Base-by-base conservation (phyloP, 1,140 invertebrate genomes). In the Aphelenchoides avenae region DNA sequence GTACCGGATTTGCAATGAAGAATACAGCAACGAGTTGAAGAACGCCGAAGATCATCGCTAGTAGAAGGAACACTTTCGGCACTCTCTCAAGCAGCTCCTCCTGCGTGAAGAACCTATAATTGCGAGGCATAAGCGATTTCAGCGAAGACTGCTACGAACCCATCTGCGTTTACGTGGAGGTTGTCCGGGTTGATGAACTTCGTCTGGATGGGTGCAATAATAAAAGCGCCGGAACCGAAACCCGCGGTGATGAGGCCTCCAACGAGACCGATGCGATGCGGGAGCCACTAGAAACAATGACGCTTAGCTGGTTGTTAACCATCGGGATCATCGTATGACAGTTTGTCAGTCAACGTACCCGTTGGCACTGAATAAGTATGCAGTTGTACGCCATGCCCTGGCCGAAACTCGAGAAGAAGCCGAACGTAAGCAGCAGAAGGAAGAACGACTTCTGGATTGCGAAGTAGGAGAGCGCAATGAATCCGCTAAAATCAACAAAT, bases 41-140 rank as follows among this genome's bases (percentile, higher is more conserved):
- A 20, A 61, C 30, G 2, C 46, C 50, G 49, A 70, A 70, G 22
- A 62, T 48, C 7, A 9, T 6, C 11, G 36, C 69, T 36, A 70
- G 30, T 13, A 70, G 24, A 24, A 70, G 15, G 42, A 70, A 70
- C 39, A 70, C 26, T 47, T 68, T 42, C 1, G 68, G 68, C 5
- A 70, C 60, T 7, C 68, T 33, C 42, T 66, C 64, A 20, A 70
- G 43, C 9, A 70, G 43, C 34, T 70, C 68, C 29, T 22, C 24
- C 56, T 70, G 69, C 30, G 61, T 57, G 36, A 67, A 67, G 54
- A 33, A 70, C 1, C 64, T 64, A 49, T 6, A 68, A 63, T 7
- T 48, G 18, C 18, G 24, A 50, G 13, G 1, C n/a, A n/a, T n/a
- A n/a, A n/a, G n/a, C n/a, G n/a, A n/a, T n/a, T n/a, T n/a, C n/a